Conservation (phyloP, 2,888 invertebrate species). For the Tetheella fluctuosa region DNA sequence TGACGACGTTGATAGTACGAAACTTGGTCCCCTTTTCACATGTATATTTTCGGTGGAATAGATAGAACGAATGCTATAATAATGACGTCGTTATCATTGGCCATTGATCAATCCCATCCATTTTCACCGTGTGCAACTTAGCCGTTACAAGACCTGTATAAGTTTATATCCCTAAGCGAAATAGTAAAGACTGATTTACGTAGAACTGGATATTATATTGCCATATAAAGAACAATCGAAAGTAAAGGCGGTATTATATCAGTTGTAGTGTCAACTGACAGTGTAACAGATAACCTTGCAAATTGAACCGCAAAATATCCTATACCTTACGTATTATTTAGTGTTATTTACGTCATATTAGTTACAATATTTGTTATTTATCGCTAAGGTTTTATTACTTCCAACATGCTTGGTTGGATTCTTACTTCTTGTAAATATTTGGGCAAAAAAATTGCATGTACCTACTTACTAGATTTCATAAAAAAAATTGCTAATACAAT, state of each 20-base stretch:
- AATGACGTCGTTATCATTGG: background rate
- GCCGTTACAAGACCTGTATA: background rate
- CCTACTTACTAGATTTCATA: too few relatives aligned
- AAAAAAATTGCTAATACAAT: too few relatives aligned
- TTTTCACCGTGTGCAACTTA: constrained; percentile 1
- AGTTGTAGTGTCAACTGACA: constrained; percentile 53
- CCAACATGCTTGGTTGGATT: background rate
- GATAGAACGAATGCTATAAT: background rate
- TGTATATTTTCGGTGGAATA: too few relatives aligned
- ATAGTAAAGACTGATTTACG: constrained; percentile 20
- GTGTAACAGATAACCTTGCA: constrained; percentile 54
- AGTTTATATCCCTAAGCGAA: background rate
- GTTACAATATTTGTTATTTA: background rate
- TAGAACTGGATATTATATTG: constrained; percentile 8
- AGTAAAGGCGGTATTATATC: constrained; percentile 36
- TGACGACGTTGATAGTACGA: too few relatives aligned
- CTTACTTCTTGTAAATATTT: too few relatives aligned
- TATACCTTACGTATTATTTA: constrained; percentile 14
- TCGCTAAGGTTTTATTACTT: background rate
- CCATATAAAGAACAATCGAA: constrained; percentile 33
- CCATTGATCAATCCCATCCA: background rate
- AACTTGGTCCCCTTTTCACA: too few relatives aligned
- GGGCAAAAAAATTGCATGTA: too few relatives aligned
- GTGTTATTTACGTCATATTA: background rate
- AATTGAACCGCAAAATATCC: constrained; percentile 46